Evolutionary conservation across 1,140 invertebrate species (phyloP), one percentile per base, ranked within the genome.

Genomic region (Centruroides vittatus): DNA sequence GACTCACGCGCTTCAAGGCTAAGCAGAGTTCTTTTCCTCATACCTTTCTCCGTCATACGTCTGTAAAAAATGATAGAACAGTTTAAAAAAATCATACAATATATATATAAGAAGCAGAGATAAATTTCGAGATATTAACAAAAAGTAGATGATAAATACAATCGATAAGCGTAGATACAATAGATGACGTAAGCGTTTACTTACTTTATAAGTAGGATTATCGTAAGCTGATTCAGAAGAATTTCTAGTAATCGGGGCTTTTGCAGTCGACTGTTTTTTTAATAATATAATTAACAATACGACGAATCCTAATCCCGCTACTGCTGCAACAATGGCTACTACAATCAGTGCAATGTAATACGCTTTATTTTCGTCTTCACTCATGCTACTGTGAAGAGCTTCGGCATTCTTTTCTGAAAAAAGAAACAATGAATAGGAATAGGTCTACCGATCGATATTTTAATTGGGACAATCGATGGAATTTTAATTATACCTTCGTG

Each of bases 151-250:
- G 23, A 23, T 23, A 23, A 23, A 23, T 23, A 23, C 23, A 23
- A 23, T 23, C 23, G 23, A 23, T 23, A 23, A 23, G 23, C 23
- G 23, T 23, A 23, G 23, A 23, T 23, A 23, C 23, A 23, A 23
- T 23, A 23, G 23, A 23, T 23, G 23, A 23, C 23, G 23, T 23
- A 23, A 23, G 2, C 23, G 23, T 23, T 41, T 48, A 48, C 65
- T 86, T 76, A 92, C 86, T 82, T 93, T 93, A 78, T 92, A 93
- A 68, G 88, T 89, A 59, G 89, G 89, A 78, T 93, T 93, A 73
- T 93, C 89, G 71, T 93, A 93, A 52, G 89, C 88, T 8, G 88
- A 84, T 59, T 76, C 72, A 50, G 75, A 73, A 64, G 77, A 58
- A 60, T 72, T 71, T 47, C 74, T 72, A n/a, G 82, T 83, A 59